These are phyloP conservation scores for Pomacea canaliculata DNA, from an alignment of 2,888 invertebrate genomes.

Conservation along the genomic window DNA sequence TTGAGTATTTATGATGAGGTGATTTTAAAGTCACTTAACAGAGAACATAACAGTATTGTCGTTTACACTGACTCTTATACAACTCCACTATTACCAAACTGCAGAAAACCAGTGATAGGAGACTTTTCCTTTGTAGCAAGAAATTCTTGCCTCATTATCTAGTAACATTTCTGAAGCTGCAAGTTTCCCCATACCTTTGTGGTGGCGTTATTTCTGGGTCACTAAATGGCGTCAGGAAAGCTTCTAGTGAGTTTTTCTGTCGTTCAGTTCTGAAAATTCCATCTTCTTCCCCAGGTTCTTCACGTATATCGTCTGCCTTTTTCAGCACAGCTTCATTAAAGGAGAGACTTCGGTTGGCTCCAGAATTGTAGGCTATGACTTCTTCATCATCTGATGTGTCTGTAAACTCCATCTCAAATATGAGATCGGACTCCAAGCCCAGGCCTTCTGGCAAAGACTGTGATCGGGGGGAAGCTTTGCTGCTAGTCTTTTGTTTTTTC, in stretches of 20 bases:
- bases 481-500: conserved; percentile 33
- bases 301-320: not conserved
- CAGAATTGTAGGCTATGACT: conserved; percentile 36
- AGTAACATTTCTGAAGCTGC: too few relatives aligned
- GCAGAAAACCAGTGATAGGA: too few relatives aligned
- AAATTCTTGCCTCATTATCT: too few relatives aligned
- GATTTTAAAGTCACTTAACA: too few relatives aligned
- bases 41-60: too few relatives aligned
- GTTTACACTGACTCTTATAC: too few relatives aligned
- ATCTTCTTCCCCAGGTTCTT: conserved; percentile 39
- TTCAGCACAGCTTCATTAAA: conserved; percentile 4
- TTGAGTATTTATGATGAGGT: too few relatives aligned
- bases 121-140: too few relatives aligned
- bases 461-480: conserved; percentile 31
- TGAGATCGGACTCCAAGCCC: conserved; percentile 36
- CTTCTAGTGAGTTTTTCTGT: conserved; percentile 43
- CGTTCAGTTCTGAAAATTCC: conserved; percentile 29
- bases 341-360: conserved; percentile 20
- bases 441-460: conserved; percentile 35
- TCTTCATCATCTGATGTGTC: conserved; percentile 60
- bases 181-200: conserved; percentile 72
- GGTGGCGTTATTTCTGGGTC: conserved; percentile 88
- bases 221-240: conserved; percentile 85
- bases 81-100: too few relatives aligned
- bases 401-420: conserved; percentile 61